Evolutionary conservation across 2,797 vertebrate species (phyloP), one percentile per base, ranked within the genome.

Genomic region (Chrysocyon brachyurus): DNA sequence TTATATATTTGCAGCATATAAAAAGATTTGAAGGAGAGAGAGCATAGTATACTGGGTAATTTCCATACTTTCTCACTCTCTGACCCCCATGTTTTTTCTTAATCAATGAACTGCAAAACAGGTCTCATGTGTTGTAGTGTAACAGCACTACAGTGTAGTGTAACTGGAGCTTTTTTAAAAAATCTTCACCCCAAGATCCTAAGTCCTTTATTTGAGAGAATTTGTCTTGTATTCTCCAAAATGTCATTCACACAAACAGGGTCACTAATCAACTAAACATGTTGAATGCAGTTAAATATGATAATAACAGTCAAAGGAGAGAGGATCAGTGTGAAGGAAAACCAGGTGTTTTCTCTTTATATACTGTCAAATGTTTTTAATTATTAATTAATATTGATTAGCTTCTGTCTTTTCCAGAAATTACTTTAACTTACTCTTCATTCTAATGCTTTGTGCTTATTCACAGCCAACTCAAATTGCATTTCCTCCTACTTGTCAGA

Each of bases 371-470:
- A 16, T 92, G 40, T 4, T 79, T 63, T 82, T 28, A 72, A 85
- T 49, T 78, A 85, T 86, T 77, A 84, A 72, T 75, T 87, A 84
- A 90, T 64, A 84, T 46, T 73, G 64, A 95, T 72, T 85, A 90
- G 5, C 21, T 68, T 87, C 36, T n/a, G 14, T 88, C 31, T 82
- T 73, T 9, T 66, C 22, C 16, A 63, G 56, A 88, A 92, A 88
- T 87, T 57, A n/a, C 92, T 96, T 96, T 64, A 95, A 94, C 36
- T 68, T 40, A 88, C 33, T 46, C 72, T 89, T 4, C 8, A 64
- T 2, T 59, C 19, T 83, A 52, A 85, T 28, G 28, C 1, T 54
- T 68, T 72, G 19, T 26, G 9, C 36, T 96, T 87, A 56, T 88
- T 68, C 61, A n/a, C 5, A 79, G 81, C 0, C 22, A 68, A 85